Conservation (phyloP, 2,888 invertebrate genomes). For the Plagodis pulveraria region DNA sequence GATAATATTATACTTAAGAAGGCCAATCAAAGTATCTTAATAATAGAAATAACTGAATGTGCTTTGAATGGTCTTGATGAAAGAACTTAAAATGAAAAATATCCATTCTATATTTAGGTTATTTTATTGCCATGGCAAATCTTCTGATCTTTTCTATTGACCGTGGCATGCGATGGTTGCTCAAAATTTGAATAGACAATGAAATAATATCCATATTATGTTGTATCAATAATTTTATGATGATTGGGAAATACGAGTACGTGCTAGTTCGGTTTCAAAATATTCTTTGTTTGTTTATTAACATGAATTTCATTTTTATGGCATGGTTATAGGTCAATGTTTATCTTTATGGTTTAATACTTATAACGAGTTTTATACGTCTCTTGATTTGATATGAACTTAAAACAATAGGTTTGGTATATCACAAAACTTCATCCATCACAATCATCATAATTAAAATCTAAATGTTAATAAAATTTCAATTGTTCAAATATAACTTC, state of each 20-base stretch:
- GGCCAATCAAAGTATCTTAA: constrained; percentile 9
- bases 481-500: no score
- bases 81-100: constrained; percentile 11
- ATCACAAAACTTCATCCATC: no score
- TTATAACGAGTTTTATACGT: no score
- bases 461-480: no score
- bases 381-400: no score
- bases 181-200: constrained; percentile 12
- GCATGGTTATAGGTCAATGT: background rate
- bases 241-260: constrained; percentile 16
- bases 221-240: constrained; percentile 23
- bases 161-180: constrained; percentile 7
- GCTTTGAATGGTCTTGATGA: constrained; percentile 10
- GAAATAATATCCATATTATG: constrained; percentile 19
- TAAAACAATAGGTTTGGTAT: no score
- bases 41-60: constrained; percentile 5
- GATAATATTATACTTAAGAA: constrained; percentile 2
- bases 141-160: constrained; percentile 11
- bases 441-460: no score
- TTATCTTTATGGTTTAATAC: background rate
- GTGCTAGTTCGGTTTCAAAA: background rate
- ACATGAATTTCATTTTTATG: no score
- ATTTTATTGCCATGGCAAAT: constrained; percentile 14
- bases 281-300: background rate
- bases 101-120: background rate